Evolutionary conservation across 2,797 vertebrate species (phyloP), one percentile per base, ranked within the genome.

Genomic region (Enteromius trimaculatus): DNA sequence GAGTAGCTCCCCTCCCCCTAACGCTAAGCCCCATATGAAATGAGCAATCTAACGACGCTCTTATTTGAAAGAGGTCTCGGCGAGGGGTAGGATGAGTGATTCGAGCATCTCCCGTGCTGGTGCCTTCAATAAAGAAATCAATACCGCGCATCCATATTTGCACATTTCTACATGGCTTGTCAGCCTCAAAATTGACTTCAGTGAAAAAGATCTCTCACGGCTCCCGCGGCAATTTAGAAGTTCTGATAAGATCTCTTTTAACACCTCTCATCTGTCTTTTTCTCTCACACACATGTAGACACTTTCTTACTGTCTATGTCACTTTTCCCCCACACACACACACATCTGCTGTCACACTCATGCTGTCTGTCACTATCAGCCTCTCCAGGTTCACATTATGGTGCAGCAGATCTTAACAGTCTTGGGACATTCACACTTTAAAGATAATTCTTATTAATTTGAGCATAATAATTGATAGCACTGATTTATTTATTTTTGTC

Each of bases 91-190:
- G 83, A 86, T 89, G 88, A 90, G 88, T 77, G 90, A 86, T 89
- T 90, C 80, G 60, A 86, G 85, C 81, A 77, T 88, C 85, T 86
- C 85, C 68, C 3, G 72, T 77, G 88, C 86, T 79, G 72, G 82
- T 81, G 87, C 80, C 85, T 88, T 88, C 89, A 89, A 89, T 90
- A 91, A 90, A 90, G 89, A 86, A 88, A 91, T 91, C 89, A 89
- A 91, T 91, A 90, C 80, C 47, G 65, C 39, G 79, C 88, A 81
- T 88, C 88, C 87, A 87, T 90, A 90, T 91, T 88, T 91, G 87
- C 89, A 89, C 89, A 87, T 88, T 90, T 89, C 87, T 88, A 87
- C 88, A 88, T 89, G 87, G 81, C 86, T 88, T 89, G 90, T 87
- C 89, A 88, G 89, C 84, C 84, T 85, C 75, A 86, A 87, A 89